Conservation (phyloP, 2,888 invertebrate genomes). For the Tetranychus piercei region DNA sequence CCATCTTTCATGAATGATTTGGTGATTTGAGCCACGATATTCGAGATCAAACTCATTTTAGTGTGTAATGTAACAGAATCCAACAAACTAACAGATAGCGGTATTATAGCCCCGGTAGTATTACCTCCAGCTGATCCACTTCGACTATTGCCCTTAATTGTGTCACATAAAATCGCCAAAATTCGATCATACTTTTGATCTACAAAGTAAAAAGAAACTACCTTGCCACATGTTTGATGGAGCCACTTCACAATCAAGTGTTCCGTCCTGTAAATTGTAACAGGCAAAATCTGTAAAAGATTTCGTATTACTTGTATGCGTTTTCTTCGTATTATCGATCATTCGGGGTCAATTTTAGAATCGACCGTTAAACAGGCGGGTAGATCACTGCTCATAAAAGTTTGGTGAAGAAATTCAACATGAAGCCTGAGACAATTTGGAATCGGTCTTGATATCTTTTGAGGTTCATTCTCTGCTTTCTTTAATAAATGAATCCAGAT, state of each 20-base stretch:
- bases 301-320: too few species aligned
- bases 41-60: slow-evolving; percentile 69
- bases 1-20: slow-evolving; percentile 57
- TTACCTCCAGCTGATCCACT: slow-evolving; percentile 20
- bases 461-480: slow-evolving; percentile 73
- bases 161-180: slow-evolving; percentile 76
- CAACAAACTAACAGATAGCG: slow-evolving; percentile 72
- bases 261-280: too few species aligned
- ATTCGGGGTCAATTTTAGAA: slow-evolving; percentile 69
- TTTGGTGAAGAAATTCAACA: slow-evolving; percentile 68
- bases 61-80: slow-evolving; percentile 87
- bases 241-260: too few species aligned
- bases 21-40: slow-evolving; percentile 55
- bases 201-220: too few species aligned
- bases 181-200: too few species aligned
- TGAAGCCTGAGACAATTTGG: slow-evolving; percentile 63
- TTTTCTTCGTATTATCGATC: too few species aligned
- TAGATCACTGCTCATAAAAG: slow-evolving; percentile 30
- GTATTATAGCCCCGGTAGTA: slow-evolving; percentile 52
- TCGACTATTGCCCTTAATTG: slow-evolving; percentile 37
- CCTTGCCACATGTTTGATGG: too few species aligned
- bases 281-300: too few species aligned
- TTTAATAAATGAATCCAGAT: slow-evolving; percentile 91
- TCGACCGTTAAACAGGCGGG: slow-evolving; percentile 53
- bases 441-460: slow-evolving; percentile 50